Base-by-base conservation (phyloP, 1,140 invertebrate species). In the Cyrtorhinus lividipennis region DNA sequence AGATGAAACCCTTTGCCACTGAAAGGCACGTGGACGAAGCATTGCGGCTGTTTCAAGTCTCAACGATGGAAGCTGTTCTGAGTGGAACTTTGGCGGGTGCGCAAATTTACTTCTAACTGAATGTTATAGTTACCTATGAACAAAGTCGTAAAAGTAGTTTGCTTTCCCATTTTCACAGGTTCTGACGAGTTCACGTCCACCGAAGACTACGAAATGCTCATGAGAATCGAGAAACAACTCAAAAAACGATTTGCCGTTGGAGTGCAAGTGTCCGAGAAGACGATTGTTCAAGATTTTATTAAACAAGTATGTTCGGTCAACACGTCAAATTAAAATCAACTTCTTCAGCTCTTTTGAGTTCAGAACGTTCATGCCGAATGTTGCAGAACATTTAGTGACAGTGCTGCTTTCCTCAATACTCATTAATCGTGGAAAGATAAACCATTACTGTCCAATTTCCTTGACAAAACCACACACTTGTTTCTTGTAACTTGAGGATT, bases 41-140 rank as follows among this genome's bases (percentile, higher is more conserved):
- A 0, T 75, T 99, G n/a, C 77, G 97, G n/a, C 78, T 99, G 5
- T 99, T 99, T 74, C 90, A 96, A 78, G 95, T 98, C 1, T 99
- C 96, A 0, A 99, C 97, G 1, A 76, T 99, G 20, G 89, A 93
- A 74, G 95, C 97, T 58, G 95, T 95, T 0, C 90, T 84, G 77
- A 88, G 89, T 56, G 96, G 97, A 23, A 87, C 81, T 70, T 78
- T 99, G 56, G 82, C 90, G 65, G 90, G 88, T 90, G 78, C 72
- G 66, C 2, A 22, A 18, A 2, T 45, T 10, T 65, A 68, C 68
- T 62, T 64, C 24, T 62, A 15, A 61, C 24, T n/a, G n/a, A n/a
- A n/a, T n/a, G n/a, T 58, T 23, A 56, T 62, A 56, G 5, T 3
- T 45, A 66, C 22, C 48, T 65, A n/a, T n/a, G n/a, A n/a, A n/a